Evolutionary conservation across 2,113 vertebrate genomes (phyloP), one percentile per base, ranked within the genome.

Genomic region (Megaleporinus macrocephalus): DNA sequence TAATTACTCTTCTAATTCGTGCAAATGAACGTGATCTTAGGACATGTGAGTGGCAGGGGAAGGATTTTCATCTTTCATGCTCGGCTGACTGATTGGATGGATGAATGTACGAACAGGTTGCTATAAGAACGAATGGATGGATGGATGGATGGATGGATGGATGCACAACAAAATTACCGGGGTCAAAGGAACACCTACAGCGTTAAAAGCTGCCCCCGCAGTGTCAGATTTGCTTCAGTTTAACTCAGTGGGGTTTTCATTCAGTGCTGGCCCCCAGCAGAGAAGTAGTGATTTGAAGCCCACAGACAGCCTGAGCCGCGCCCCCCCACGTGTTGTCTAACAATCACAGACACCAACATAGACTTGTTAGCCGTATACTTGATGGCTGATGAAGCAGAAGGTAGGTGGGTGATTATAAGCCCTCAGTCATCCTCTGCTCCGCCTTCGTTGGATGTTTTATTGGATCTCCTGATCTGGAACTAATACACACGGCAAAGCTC

Each of bases 1-100:
- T 82, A 61, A 82, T 82, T 76, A 69, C 36, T 16, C 12, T 13
- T 59, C 49, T 69, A 62, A 13, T n/a, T 68, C 33, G 74, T 47
- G 73, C 33, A 69, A 59, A 69, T 59, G 33, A 4, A 20, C 30
- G 16, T 20, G 22, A 20, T 70, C 27, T 65, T 33, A 29, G 15
- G 29, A 30, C 13, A 26, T 24, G 27, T 74, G 79, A 68, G 47
- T 66, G 71, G 71, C 44, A 74, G 10, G 36, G 22, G 12, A 20
- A 47, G 9, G 18, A 55, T 75, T 29, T 30, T 10, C 47, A 59
- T 57, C 13, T 0, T 22, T 70, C 66, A 41, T 55, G 41, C n/a
- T n/a, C n/a, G n/a, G 62, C 14, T 29, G 36, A 4, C 1, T 51
- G 5, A n/a, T 30, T 26, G 24, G 61, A 65, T 22, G 27, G 51